Evolutionary conservation across 2,797 vertebrate species (phyloP).

Genomic region (Oryzias sinensis): DNA sequence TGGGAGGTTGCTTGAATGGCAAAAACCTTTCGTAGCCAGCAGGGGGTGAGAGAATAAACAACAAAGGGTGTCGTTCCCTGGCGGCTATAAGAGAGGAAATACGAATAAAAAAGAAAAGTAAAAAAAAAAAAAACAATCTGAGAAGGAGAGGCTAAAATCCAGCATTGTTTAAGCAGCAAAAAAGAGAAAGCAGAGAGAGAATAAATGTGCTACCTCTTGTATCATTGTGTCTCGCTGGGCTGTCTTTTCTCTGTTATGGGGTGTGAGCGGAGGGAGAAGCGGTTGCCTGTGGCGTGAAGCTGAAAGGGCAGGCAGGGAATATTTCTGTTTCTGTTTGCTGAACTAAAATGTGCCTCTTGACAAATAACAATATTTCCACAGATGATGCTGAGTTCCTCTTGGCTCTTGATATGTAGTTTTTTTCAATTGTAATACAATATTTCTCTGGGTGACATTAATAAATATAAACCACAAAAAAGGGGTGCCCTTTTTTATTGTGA

Average conservation of each 20-base stretch:
- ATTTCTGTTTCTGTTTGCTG: slow-evolving; percentile 24
- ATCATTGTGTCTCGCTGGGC: slow-evolving; percentile 15
- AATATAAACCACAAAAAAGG: too few relatives aligned
- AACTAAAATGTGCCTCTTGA: slow-evolving; percentile 5
- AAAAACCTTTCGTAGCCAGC: slow-evolving; percentile 48
- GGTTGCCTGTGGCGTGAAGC: slow-evolving; percentile 17
- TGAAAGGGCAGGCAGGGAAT: slow-evolving; percentile 14
- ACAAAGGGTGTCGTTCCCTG: slow-evolving; percentile 45
- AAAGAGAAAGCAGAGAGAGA: slow-evolving; percentile 42
- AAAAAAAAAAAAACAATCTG: slow-evolving; percentile 4
- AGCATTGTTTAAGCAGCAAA: slow-evolving; percentile 48
- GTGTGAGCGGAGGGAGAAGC: slow-evolving; percentile 21
- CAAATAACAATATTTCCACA: slow-evolving; percentile 19
- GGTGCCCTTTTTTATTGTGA: too few relatives aligned
- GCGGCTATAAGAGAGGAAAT: slow-evolving; percentile 27
- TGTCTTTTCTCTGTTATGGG: slow-evolving; percentile 29
- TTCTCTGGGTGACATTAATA: not conserved
- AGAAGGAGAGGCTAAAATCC: slow-evolving; percentile 38
- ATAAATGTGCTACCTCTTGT: slow-evolving; percentile 40
- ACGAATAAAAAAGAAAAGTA: slow-evolving; percentile 12
- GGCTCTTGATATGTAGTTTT: slow-evolving; percentile 5
- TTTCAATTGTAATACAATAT: not conserved
- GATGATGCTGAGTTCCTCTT: slow-evolving; percentile 5
- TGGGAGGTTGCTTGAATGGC: slow-evolving; percentile 46
- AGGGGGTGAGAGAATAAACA: slow-evolving; percentile 54